Conservation (phyloP, 2,888 invertebrate species). For the Dilophus febrilis region DNA sequence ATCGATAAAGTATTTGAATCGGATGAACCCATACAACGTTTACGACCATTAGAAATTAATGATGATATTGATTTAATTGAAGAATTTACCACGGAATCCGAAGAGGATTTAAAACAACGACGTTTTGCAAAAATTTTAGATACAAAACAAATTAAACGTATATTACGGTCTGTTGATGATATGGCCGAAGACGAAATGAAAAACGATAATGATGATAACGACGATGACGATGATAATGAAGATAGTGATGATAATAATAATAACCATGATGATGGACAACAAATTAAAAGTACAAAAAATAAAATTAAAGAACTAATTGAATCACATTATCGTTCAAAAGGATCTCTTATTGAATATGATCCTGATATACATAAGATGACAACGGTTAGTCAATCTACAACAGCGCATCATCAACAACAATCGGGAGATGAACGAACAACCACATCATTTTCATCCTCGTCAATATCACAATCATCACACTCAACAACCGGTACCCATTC, state of each 20-base stretch:
- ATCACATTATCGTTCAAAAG: slow-evolving; percentile 23
- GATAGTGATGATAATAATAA: background rate
- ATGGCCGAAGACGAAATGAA: background rate
- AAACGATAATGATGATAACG: slow-evolving; percentile 1
- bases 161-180: background rate
- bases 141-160: background rate
- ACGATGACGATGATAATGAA: slow-evolving; percentile 2
- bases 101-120: background rate
- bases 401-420: too few species aligned
- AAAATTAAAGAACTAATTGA: slow-evolving; percentile 24
- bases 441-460: background rate
- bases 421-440: background rate
- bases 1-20: background rate
- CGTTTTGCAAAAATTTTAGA: background rate
- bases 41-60: background rate
- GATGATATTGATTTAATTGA: background rate
- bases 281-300: slow-evolving; percentile 16
- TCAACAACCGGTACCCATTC: slow-evolving; percentile 4
- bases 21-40: background rate
- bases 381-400: too few species aligned
- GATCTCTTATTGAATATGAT: slow-evolving; percentile 20
- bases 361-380: background rate
- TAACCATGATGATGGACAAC: background rate
- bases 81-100: slow-evolving; percentile 3
- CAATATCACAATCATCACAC: background rate